Percentiles rank a stretch among this genome's conserved stretches.
phyloP scores from a whole-genome alignment of 2,113 vertebrate species.

The Eulacestoma nigropectus region DNA sequence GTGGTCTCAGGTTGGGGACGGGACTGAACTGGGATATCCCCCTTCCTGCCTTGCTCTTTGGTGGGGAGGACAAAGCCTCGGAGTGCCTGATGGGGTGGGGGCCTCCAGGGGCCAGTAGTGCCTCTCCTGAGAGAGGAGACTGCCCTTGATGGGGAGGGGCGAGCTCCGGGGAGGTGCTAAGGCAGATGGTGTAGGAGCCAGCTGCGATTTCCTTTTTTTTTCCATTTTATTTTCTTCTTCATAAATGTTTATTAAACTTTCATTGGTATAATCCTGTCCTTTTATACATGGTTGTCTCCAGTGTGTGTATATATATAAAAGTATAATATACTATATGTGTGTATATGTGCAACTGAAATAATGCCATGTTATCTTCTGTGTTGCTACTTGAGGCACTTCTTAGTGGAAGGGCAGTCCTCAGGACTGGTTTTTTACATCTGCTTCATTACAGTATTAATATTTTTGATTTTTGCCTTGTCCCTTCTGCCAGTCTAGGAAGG shows the following conservation, averaged over 20 bases:
- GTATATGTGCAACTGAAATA: not conserved
- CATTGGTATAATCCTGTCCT: not conserved
- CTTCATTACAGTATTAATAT: not conserved
- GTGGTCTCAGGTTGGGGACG: not conserved
- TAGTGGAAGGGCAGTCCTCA: not conserved
- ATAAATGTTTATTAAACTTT: not conserved
- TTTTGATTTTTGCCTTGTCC: not conserved
- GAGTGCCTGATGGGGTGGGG: not conserved
- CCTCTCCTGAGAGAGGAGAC: not conserved
- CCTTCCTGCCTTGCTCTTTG: not conserved
- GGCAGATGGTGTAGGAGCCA: not conserved
- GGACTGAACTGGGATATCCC: not conserved
- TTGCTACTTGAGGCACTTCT: not conserved
- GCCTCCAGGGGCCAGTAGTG: not conserved
- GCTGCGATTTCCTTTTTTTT: not conserved
- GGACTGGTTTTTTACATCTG: not conserved
- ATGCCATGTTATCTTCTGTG: not conserved
- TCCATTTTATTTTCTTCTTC: not conserved
- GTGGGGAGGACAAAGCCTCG: not conserved
- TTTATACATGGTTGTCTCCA: not conserved
- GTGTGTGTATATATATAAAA: not conserved
- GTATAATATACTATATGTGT: no score
- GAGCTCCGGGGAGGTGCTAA: not conserved
- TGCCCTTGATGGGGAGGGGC: fast-evolving
- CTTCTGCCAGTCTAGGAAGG: not conserved